phyloP scores from a whole-genome alignment of 2,113 vertebrate species.

The Amphiprion percula region DNA sequence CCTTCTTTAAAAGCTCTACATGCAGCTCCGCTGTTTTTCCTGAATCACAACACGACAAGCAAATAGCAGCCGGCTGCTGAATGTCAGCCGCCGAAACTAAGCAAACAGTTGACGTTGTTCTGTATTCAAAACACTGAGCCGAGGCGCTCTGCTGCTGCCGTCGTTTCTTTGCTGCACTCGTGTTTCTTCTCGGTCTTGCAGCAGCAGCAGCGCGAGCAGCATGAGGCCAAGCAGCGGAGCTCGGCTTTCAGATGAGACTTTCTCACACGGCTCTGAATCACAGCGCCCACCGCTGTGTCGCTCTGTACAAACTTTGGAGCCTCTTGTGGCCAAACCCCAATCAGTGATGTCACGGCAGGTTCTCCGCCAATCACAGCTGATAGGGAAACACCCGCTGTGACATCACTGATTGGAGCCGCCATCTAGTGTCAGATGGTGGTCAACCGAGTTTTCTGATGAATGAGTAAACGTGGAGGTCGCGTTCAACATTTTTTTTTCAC shows the following conservation, averaged over 20 bases:
- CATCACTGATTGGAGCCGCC: conserved; percentile 27
- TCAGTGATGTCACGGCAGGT: not conserved
- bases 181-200: too few species aligned
- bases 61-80: conserved; percentile 15
- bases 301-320: not conserved
- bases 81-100: conserved; percentile 16
- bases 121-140: not conserved
- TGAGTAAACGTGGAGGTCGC: not conserved
- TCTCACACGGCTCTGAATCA: too few species aligned
- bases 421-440: not conserved
- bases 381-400: conserved; percentile 14
- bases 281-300: too few species aligned
- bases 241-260: too few species aligned
- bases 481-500: not conserved
- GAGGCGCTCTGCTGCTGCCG: not conserved
- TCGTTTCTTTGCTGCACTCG: too few species aligned
- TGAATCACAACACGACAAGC: not conserved
- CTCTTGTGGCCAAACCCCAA: not conserved
- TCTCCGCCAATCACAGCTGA: conserved; percentile 25
- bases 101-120: conserved; percentile 3
- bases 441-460: not conserved
- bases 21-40: not conserved
- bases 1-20: not conserved
- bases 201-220: too few species aligned
- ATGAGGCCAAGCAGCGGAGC: not conserved